Evolutionary conservation across 2,113 vertebrate species (phyloP).

Genomic region (Odocoileus virginianus): DNA sequence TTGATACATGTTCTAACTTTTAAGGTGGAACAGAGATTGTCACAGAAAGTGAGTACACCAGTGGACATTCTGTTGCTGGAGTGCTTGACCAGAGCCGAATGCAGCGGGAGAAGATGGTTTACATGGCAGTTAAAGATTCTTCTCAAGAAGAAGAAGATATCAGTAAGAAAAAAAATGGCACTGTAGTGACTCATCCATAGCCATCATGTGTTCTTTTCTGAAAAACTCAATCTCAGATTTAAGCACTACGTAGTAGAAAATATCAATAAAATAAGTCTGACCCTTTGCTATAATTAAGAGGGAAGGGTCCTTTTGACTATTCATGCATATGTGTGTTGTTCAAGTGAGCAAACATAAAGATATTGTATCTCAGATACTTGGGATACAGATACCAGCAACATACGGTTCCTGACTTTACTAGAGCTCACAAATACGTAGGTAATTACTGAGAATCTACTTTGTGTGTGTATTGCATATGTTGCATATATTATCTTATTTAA

Average conservation of each 20-base stretch:
- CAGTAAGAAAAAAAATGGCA: constrained; percentile 82
- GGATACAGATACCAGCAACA: not conserved
- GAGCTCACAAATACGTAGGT: not conserved
- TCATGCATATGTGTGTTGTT: not conserved
- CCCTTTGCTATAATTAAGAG: not conserved
- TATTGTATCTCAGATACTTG: not conserved
- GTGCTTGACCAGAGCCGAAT: constrained; percentile 92
- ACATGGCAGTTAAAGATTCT: constrained; percentile 97
- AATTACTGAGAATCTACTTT: not conserved
- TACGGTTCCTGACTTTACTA: not conserved
- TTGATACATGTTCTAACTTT: constrained; percentile 62
- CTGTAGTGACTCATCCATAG: constrained; percentile 1
- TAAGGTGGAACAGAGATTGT: constrained; percentile 97
- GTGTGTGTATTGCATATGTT: not conserved
- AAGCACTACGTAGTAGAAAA: not conserved
- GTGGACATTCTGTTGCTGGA: constrained; percentile 90
- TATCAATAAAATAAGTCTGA: constrained; percentile 33
- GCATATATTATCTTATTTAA: constrained; percentile 19
- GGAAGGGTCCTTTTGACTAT: not conserved
- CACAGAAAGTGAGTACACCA: constrained; percentile 95
- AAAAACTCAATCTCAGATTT: not conserved
- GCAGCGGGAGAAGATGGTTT: constrained; percentile 98
- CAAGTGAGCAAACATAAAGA: constrained; percentile 5
- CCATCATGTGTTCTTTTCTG: not conserved
- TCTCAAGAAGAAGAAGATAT: constrained; percentile 92